Evolutionary conservation across 2,888 invertebrate genomes (phyloP), one percentile per base, ranked within the genome.

Genomic region (Pantelozetes paolii): DNA sequence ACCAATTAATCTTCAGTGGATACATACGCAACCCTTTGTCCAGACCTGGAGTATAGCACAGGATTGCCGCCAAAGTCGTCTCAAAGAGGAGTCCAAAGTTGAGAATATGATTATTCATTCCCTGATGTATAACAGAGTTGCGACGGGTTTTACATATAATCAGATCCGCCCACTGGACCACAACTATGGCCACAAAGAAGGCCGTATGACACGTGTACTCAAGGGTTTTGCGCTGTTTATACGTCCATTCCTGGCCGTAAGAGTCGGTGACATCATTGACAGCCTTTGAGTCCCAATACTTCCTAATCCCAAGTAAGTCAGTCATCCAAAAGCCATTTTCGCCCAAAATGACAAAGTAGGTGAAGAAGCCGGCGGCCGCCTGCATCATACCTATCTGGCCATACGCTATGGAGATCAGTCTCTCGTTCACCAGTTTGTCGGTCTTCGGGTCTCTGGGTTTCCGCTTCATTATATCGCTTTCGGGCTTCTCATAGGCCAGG

Each of bases 371-470:
- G 78, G 97, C 98, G n/a, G 95, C 93, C 71, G 98, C 98, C 87
- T 99, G 99, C 84, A 99, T 99, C 96, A 99, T 98, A 82, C 99
- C 99, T 84, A 99, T 98, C 85, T 93, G 93, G 9, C 90, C 90
- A 80, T 93, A 94, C 0, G 91, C 89, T 80, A 92, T 87, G 36
- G 88, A 86, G 80, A 94, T 88, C 81, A 94, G 85, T 78, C 87
- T 84, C 88, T 86, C 84, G 79, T 86, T 88, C n/a, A 91, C 90
- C 69, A 91, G 86, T 74, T 87, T 87, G 79, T 89, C 89, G 42
- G 84, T 84, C 62, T 82, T 78, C 0, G 87, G 86, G 80, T 88
- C 86, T 78, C 89, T 85, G 0, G 90, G 86, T 76, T 81, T 79
- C 76, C 86, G 82, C 79, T 85, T 85, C 90, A 90, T 91, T 79